Percentiles rank a stretch among this genome's conserved stretches.
phyloP scores from a whole-genome alignment of 2,113 vertebrate genomes.

The Bubo scandiacus region DNA sequence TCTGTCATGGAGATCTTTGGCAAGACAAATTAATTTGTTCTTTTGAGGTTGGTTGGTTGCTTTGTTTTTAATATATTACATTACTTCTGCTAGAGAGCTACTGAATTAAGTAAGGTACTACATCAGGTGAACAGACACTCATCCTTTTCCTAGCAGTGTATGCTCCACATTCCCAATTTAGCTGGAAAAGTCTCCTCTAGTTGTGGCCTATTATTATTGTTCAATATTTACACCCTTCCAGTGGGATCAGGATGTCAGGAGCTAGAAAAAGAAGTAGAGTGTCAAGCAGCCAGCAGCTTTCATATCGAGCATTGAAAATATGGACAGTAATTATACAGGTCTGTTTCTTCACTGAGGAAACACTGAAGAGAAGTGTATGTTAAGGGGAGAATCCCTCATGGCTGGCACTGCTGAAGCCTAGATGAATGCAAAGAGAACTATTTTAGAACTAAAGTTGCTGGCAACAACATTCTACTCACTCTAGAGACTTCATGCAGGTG shows the following conservation, averaged over 20 bases:
- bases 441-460: neutral
- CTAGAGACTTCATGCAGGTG: neutral
- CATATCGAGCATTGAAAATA: neutral
- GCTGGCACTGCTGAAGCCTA: neutral
- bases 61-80: neutral
- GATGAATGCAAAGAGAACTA: neutral
- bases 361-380: neutral
- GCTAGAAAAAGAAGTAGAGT: neutral
- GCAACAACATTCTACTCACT: neutral
- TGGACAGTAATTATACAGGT: rapidly evolving
- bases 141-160: neutral
- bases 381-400: neutral
- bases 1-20: neutral
- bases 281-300: neutral
- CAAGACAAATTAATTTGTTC: neutral
- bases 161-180: neutral
- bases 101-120: neutral
- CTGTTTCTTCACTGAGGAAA: neutral
- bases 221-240: neutral
- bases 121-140: neutral
- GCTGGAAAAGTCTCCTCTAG: neutral
- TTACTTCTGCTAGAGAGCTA: neutral
- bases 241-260: neutral
- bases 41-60: neutral
- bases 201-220: neutral